A percentile compares a stretch with the other conserved stretches of the same genome.
Conservation (phyloP, 1,140 invertebrate genomes). For the Papilio polyxenes region DNA sequence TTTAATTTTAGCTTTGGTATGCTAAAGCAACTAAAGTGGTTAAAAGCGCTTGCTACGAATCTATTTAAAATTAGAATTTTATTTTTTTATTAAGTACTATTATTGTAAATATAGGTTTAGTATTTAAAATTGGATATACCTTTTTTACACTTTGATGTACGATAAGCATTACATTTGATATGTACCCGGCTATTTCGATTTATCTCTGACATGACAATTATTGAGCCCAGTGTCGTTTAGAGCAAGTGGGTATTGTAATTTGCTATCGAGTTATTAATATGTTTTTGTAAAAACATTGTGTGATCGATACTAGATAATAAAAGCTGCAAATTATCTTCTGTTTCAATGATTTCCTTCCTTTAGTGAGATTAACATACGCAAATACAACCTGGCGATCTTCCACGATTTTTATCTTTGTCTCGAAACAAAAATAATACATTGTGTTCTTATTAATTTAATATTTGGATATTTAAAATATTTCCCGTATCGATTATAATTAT, state of each 20-base stretch:
- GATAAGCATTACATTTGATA: slow-evolving; percentile 45
- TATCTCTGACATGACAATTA: slow-evolving; percentile 50
- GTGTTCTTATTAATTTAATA: too few species aligned
- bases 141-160: slow-evolving; percentile 57
- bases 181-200: slow-evolving; percentile 48
- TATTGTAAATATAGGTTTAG: slow-evolving; percentile 76
- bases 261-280: slow-evolving; percentile 28
- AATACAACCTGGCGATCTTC: neutral
- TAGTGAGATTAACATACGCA: neutral
- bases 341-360: slow-evolving; percentile 46
- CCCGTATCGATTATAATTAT: too few species aligned
- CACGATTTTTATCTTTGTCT: neutral
- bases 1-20: slow-evolving; percentile 51
- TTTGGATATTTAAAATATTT: too few species aligned
- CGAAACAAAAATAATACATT: neutral
- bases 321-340: slow-evolving; percentile 58
- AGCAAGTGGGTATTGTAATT: slow-evolving; percentile 38
- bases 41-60: slow-evolving; percentile 61
- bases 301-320: slow-evolving; percentile 69
- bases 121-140: slow-evolving; percentile 76
- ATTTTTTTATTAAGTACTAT: slow-evolving; percentile 62
- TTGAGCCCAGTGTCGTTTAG: slow-evolving; percentile 45
- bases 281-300: slow-evolving; percentile 42
- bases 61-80: slow-evolving; percentile 59
- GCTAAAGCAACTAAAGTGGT: slow-evolving; percentile 55